Evolutionary conservation across 2,113 vertebrate genomes (phyloP).

Genomic region (Ictalurus furcatus): DNA sequence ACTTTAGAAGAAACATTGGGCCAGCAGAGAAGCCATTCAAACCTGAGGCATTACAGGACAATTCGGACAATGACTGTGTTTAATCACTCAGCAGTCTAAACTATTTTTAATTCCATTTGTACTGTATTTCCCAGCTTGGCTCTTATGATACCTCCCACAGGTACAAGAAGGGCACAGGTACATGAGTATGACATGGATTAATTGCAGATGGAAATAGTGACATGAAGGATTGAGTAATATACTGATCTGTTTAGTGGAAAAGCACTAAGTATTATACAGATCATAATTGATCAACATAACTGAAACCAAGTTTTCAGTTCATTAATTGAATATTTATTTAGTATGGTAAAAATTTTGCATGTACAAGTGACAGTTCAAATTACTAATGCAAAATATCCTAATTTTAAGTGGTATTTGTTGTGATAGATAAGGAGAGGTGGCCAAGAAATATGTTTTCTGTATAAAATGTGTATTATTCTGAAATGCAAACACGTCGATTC

Average conservation of each 20-base stretch:
- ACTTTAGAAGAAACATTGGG: background rate
- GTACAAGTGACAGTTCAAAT: background rate
- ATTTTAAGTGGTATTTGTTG: background rate
- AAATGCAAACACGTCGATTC: background rate
- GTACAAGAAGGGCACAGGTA: background rate
- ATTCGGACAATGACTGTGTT: too few relatives aligned
- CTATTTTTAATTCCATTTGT: background rate
- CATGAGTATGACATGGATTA: background rate
- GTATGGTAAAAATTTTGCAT: background rate
- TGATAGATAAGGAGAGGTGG: background rate
- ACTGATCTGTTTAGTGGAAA: background rate
- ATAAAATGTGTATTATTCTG: background rate
- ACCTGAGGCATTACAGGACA: too few relatives aligned
- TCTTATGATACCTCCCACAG: background rate
- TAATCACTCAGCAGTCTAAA: too few relatives aligned
- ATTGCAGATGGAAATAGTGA: background rate
- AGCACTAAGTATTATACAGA: background rate
- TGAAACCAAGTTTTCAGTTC: background rate
- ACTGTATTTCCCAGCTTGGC: background rate
- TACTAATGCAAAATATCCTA: background rate
- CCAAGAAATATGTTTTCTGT: background rate
- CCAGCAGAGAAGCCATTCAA: too few relatives aligned
- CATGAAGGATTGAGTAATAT: background rate
- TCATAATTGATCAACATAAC: background rate
- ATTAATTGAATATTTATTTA: background rate